phyloP scores from a whole-genome alignment of 2,113 vertebrate genomes.

The Mustela nigripes region DNA sequence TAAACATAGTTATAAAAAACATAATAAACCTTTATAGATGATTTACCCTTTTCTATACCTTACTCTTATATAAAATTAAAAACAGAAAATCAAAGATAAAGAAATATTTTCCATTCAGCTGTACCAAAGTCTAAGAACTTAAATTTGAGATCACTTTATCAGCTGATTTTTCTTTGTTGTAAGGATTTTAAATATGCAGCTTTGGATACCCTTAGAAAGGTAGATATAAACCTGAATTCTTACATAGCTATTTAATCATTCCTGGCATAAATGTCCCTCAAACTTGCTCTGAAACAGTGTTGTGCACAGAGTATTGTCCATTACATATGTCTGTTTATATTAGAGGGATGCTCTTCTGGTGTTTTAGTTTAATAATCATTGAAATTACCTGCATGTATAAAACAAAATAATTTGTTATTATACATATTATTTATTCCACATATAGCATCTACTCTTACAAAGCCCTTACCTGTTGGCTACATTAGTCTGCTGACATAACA shows the following conservation, averaged over 20 bases:
- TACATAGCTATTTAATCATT: background rate
- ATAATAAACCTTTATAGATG: slow-evolving; percentile 34
- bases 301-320: background rate
- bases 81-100: slow-evolving; percentile 33
- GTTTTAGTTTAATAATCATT: background rate
- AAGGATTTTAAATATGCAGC: background rate
- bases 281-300: background rate
- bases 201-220: background rate
- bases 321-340: background rate
- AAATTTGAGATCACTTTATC: background rate
- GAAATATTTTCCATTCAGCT: slow-evolving; percentile 45
- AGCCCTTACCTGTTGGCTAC: background rate
- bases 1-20: slow-evolving; percentile 43
- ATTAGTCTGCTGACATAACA: background rate
- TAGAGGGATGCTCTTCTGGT: background rate
- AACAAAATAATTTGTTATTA: background rate
- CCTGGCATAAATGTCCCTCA: background rate
- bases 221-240: background rate
- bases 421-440: background rate
- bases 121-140: background rate
- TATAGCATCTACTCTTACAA: background rate
- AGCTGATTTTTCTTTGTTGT: background rate
- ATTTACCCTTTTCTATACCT: slow-evolving; percentile 26
- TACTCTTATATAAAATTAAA: slow-evolving; percentile 8
- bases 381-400: background rate